These are phyloP conservation scores for Peromyscus californicus DNA, from an alignment of 2,113 vertebrate species.

Conservation along the genomic window DNA sequence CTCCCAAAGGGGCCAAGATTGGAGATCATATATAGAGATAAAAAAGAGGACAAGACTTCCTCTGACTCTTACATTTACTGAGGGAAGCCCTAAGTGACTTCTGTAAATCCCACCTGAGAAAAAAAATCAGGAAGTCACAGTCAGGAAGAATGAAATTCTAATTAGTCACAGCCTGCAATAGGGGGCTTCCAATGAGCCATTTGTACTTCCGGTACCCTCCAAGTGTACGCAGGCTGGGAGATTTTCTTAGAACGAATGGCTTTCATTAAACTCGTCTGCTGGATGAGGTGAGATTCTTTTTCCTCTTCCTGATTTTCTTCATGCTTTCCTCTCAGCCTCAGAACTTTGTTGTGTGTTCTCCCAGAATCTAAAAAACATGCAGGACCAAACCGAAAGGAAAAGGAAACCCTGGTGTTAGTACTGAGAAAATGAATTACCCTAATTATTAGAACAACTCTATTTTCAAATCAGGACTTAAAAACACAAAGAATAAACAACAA, in stretches of 20 bases:
- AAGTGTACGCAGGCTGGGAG: neutral
- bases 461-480: neutral
- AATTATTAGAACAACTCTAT: neutral
- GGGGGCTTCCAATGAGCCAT: neutral
- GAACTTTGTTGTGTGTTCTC: neutral
- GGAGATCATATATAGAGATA: neutral
- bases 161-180: neutral
- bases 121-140: neutral
- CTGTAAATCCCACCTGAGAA: neutral
- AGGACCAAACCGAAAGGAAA: neutral
- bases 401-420: neutral
- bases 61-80: conserved; percentile 19
- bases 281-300: neutral
- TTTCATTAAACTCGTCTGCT: neutral
- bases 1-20: neutral
- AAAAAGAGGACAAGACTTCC: neutral
- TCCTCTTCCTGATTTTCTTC: neutral
- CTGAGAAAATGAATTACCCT: neutral
- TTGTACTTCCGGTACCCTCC: neutral
- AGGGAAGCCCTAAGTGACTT: neutral
- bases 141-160: conserved; percentile 38
- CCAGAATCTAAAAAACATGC: neutral
- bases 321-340: neutral
- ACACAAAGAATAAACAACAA: neutral
- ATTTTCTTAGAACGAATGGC: conserved; percentile 1